These are phyloP conservation scores for Lophochroa leadbeateri DNA, from an alignment of 2,113 vertebrate species.

Conservation along the genomic window DNA sequence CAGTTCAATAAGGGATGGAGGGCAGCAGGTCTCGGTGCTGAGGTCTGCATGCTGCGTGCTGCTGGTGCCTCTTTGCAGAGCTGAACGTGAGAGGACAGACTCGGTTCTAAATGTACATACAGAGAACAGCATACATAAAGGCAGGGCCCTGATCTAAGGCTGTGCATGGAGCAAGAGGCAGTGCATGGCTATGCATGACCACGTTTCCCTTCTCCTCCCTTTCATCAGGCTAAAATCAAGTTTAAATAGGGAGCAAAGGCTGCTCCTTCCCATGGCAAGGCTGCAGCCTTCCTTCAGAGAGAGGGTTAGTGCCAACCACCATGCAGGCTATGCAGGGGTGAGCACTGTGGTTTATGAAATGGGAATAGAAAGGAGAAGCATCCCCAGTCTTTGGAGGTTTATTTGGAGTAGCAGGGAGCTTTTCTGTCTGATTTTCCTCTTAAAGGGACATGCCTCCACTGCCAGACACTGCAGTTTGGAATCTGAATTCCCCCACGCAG, in stretches of 20 bases:
- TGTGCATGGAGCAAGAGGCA: not conserved
- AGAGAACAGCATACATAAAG: not conserved
- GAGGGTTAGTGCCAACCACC: no score
- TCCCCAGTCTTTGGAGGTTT: not conserved
- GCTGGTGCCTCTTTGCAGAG: not conserved
- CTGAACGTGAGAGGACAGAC: not conserved
- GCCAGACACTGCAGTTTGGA: accelerated
- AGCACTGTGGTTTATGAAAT: accelerated
- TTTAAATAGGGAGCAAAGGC: accelerated
- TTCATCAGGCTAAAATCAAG: not conserved
- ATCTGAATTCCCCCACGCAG: not conserved
- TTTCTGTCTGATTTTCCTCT: not conserved
- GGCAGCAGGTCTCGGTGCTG: not conserved
- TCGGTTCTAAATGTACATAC: accelerated
- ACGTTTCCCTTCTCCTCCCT: not conserved
- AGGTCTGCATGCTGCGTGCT: not conserved
- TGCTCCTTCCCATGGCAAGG: not conserved
- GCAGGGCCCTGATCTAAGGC: not conserved
- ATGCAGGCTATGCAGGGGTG: not conserved
- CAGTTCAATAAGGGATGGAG: not conserved
- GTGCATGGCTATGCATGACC: accelerated
- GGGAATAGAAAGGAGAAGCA: not conserved
- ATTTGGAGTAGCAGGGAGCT: not conserved
- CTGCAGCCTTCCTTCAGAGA: accelerated
- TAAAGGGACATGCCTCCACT: accelerated